Conservation (phyloP, 2,888 invertebrate species). For the Drosophila flavopinicola region DNA sequence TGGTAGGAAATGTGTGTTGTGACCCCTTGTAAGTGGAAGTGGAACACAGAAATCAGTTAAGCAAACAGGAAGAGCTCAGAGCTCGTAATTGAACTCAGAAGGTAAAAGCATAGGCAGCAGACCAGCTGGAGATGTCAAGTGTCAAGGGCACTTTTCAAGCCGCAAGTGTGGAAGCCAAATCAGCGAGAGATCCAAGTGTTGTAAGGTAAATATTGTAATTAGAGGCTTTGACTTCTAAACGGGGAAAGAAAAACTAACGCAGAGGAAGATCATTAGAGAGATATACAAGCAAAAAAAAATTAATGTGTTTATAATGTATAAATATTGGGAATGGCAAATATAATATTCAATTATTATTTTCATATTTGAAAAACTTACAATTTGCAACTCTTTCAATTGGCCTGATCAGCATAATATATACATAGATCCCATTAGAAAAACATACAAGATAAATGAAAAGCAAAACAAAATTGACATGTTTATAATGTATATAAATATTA, state of each 20-base stretch:
- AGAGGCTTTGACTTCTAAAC: not conserved
- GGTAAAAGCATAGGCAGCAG: conserved; percentile 6
- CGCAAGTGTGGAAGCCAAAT: conserved; percentile 22
- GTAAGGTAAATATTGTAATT: conserved; percentile 11
- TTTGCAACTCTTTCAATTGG: no score
- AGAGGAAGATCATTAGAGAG: no score
- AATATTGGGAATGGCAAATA: no score
- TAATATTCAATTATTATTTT: no score
- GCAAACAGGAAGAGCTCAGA: conserved; percentile 59
- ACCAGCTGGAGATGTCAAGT: conserved; percentile 30
- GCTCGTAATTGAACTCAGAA: conserved; percentile 20
- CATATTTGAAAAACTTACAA: no score
- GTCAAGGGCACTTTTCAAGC: conserved; percentile 48
- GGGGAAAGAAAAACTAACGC: not conserved
- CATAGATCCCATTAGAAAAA: no score
- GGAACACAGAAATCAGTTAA: conserved; percentile 69
- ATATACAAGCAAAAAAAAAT: not conserved
- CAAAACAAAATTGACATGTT: no score
- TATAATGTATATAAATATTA: no score
- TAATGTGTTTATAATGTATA: no score
- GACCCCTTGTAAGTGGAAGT: conserved; percentile 46
- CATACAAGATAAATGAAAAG: no score
- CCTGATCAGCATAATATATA: no score
- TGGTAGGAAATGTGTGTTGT: conserved; percentile 48
- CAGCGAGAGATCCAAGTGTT: conserved; percentile 17